Conservation (phyloP, 2,888 invertebrate species). For the Spodoptera picta region DNA sequence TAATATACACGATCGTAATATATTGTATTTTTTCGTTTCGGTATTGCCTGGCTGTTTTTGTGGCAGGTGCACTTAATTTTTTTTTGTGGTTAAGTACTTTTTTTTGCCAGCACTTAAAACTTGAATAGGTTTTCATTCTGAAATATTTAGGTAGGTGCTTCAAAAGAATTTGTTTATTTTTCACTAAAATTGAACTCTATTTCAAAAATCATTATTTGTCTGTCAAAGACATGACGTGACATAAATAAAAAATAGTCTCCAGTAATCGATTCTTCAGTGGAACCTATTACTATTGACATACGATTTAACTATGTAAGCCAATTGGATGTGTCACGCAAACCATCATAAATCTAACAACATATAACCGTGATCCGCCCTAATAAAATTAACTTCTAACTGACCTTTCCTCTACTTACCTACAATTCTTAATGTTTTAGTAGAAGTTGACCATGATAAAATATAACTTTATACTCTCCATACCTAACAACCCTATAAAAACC, state of each 20-base stretch:
- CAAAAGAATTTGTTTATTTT: too few species aligned
- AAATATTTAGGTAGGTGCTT: constrained; percentile 6
- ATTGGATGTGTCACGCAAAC: too few species aligned
- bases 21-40: constrained; percentile 77
- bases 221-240: too few species aligned
- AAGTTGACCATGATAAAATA: constrained; percentile 1
- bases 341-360: too few species aligned
- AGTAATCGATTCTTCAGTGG: too few species aligned
- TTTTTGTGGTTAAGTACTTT: constrained; percentile 37
- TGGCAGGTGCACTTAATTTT: constrained; percentile 58
- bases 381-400: neutral
- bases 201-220: too few species aligned
- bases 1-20: constrained; percentile 85
- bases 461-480: too few species aligned
- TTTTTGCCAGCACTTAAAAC: constrained; percentile 20
- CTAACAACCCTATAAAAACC: too few species aligned
- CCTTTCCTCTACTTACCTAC: neutral
- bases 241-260: too few species aligned
- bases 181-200: too few species aligned
- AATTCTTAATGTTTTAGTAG: neutral
- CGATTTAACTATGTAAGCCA: too few species aligned
- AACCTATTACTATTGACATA: too few species aligned
- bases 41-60: constrained; percentile 58
- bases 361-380: neutral
- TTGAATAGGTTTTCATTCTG: constrained; percentile 13